These are phyloP conservation scores for Tachyglossus aculeatus DNA, from an alignment of 2,797 vertebrate species.

Conservation along the genomic window DNA sequence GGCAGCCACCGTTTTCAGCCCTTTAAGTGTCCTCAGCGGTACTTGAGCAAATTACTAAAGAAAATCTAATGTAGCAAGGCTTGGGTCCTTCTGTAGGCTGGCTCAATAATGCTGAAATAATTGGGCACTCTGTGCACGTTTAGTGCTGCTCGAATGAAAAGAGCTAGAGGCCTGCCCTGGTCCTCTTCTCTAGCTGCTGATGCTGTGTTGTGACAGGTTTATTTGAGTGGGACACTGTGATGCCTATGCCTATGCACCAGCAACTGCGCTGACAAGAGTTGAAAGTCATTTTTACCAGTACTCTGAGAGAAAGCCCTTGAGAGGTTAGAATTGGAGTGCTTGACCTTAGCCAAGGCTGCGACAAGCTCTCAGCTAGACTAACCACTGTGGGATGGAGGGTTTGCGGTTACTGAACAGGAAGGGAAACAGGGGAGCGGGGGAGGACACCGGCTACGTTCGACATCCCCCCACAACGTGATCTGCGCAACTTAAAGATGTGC, in stretches of 20 bases:
- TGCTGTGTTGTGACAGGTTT: conserved; percentile 87
- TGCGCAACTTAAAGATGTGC: conserved; percentile 26
- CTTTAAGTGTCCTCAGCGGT: conserved; percentile 87
- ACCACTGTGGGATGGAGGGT: conserved; percentile 35
- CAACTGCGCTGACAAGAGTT: conserved; percentile 84
- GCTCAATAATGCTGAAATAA: conserved; percentile 90
- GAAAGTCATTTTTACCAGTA: conserved; percentile 86
- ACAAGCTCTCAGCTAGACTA: conserved; percentile 57
- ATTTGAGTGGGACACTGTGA: conserved; percentile 85
- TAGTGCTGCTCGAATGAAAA: conserved; percentile 87
- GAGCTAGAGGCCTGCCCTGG: conserved; percentile 84
- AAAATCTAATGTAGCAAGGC: conserved; percentile 88
- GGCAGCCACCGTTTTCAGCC: conserved; percentile 83
- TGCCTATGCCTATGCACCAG: conserved; percentile 85
- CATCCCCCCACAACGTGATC: background rate
- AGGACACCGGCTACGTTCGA: background rate
- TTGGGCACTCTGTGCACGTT: conserved; percentile 88
- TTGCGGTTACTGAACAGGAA: conserved; percentile 14
- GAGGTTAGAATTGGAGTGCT: conserved; percentile 74
- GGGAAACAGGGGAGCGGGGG: background rate
- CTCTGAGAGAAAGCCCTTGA: conserved; percentile 79
- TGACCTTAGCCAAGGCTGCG: conserved; percentile 75
- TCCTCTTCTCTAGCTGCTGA: conserved; percentile 79
- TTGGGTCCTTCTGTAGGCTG: conserved; percentile 83
- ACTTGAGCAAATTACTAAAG: conserved; percentile 90